A percentile compares a stretch with the other conserved stretches of the same genome.
Evolutionary conservation across 2,888 invertebrate species (phyloP).

Genomic region (Embidobia sp.): DNA sequence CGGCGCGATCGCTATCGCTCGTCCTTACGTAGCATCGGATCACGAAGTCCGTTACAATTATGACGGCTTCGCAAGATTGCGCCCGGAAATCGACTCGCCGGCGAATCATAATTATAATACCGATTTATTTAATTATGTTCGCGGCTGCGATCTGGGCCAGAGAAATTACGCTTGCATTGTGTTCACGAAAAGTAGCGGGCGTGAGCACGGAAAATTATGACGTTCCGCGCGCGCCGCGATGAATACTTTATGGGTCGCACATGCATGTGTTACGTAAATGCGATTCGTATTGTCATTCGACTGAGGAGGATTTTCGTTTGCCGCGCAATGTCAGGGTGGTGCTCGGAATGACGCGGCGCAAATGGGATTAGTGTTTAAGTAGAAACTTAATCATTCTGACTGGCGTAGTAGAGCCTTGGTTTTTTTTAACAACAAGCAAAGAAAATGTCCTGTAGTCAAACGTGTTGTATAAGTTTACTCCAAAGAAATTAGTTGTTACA

Average conservation of each 20-base stretch:
- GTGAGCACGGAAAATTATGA: slow-evolving; percentile 38
- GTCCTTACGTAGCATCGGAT: slow-evolving; percentile 22
- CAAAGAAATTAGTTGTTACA: too few species aligned
- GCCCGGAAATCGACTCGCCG: slow-evolving; percentile 35
- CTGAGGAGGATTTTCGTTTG: too few species aligned
- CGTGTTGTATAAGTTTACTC: too few species aligned
- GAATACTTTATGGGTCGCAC: slow-evolving; percentile 6
- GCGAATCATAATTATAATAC: slow-evolving; percentile 42
- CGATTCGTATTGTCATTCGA: neutral
- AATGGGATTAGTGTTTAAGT: too few species aligned
- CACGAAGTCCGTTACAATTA: slow-evolving; percentile 49
- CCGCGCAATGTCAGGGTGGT: too few species aligned
- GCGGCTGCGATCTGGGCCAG: slow-evolving; percentile 31
- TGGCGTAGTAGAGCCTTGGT: too few species aligned
- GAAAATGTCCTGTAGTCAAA: too few species aligned
- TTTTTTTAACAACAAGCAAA: too few species aligned
- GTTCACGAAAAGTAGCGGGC: slow-evolving; percentile 16
- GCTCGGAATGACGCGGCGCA: too few species aligned
- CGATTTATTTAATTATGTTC: slow-evolving; percentile 37
- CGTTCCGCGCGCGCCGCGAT: slow-evolving; percentile 12
- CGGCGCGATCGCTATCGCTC: slow-evolving; percentile 36
- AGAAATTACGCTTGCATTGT: slow-evolving; percentile 38
- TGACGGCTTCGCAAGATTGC: slow-evolving; percentile 25
- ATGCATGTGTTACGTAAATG: slow-evolving; percentile 3
- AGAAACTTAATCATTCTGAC: too few species aligned